Evolutionary conservation across 1,140 invertebrate species (phyloP).

Genomic region (Zaprionus africanus): DNA sequence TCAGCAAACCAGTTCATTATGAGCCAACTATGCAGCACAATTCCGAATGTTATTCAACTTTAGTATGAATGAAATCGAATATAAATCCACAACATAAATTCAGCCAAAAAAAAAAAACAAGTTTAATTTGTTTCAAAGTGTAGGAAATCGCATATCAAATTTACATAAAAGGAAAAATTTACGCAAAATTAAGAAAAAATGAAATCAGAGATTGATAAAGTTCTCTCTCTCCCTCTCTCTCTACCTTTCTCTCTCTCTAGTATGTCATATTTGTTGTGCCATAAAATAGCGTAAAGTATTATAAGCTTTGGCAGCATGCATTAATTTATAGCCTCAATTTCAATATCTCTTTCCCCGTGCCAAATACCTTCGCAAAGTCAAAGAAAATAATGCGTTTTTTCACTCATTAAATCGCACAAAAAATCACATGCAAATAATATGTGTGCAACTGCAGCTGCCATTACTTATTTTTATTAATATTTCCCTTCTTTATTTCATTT

Average conservation of each 20-base stretch:
- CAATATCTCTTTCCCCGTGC: neutral
- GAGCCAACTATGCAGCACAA: neutral
- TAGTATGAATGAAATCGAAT: neutral
- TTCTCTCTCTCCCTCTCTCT: too few relatives aligned
- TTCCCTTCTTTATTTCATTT: neutral
- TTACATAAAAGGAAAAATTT: slow-evolving; percentile 23
- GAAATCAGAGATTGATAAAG: neutral
- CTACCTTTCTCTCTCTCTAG: too few relatives aligned
- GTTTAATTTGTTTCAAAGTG: slow-evolving; percentile 8
- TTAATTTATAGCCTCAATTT: slow-evolving; percentile 25
- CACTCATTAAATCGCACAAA: slow-evolving; percentile 37
- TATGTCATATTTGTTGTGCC: too few relatives aligned
- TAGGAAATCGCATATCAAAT: slow-evolving; percentile 11
- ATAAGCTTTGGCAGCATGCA: slow-evolving; percentile 2
- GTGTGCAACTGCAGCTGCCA: slow-evolving; percentile 33
- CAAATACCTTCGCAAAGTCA: neutral
- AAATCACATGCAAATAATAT: slow-evolving; percentile 46
- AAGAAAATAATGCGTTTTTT: slow-evolving; percentile 20
- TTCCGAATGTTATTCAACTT: neutral
- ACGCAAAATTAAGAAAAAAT: slow-evolving; percentile 12
- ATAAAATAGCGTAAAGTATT: slow-evolving; percentile 1
- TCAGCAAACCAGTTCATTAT: slow-evolving; percentile 7
- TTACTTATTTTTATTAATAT: slow-evolving; percentile 28
- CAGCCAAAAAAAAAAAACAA: neutral
- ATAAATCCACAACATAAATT: slow-evolving; percentile 11